A percentile compares a stretch with the other conserved stretches of the same genome.
These are phyloP conservation scores for Sycon ciliatum DNA, from an alignment of 37 sponge, comb jelly and placozoan genomes.

Conservation along the genomic window DNA sequence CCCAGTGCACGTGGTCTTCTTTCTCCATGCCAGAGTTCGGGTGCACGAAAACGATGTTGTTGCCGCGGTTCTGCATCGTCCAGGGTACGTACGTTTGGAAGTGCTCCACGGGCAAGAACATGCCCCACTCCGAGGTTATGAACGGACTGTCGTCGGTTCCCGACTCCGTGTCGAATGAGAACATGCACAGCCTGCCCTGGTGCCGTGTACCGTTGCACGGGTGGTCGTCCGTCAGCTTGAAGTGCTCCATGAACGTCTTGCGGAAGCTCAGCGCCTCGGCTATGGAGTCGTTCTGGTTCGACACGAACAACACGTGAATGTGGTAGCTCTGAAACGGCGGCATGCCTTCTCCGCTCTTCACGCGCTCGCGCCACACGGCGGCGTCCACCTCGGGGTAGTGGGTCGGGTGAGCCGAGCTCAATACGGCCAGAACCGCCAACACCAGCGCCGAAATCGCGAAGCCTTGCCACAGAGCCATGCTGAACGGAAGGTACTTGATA, in stretches of 20 bases:
- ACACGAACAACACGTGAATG: conserved; percentile 16
- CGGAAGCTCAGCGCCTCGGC: neutral
- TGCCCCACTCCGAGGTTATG: neutral
- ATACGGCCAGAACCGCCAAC: neutral
- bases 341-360: too few relatives aligned
- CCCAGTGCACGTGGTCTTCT: conserved; percentile 1
- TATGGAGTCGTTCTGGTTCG: neutral
- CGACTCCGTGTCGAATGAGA: neutral
- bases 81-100: neutral
- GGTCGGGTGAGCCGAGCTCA: neutral
- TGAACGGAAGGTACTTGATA: too few relatives aligned
- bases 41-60: neutral
- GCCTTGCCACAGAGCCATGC: too few relatives aligned
- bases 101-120: conserved; percentile 10
- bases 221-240: neutral
- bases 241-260: neutral
- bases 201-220: neutral
- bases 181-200: conserved; percentile 14
- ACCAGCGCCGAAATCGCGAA: neutral
- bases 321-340: conserved; percentile 12
- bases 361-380: neutral
- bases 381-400: neutral
- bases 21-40: conserved; percentile 5
- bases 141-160: neutral
- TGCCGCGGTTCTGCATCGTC: conserved; percentile 9